Evolutionary conservation across 92 coral and sea anemone genomes (phyloP).

Genomic region (Bergia sp.): DNA sequence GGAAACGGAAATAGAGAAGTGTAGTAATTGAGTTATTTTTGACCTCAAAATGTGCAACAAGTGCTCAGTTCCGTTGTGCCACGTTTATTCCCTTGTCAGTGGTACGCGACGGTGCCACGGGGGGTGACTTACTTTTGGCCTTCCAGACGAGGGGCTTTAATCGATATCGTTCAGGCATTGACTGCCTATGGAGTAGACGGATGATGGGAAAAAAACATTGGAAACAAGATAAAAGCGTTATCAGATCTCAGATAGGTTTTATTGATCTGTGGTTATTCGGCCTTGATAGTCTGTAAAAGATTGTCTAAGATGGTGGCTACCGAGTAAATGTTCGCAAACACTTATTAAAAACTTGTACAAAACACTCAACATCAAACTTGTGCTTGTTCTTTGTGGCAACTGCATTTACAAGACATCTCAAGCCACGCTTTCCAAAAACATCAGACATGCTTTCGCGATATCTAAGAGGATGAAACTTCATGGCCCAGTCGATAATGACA

Average conservation of each 20-base stretch:
- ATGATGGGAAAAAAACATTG: neutral
- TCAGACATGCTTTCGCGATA: too few relatives aligned
- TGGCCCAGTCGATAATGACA: too few relatives aligned
- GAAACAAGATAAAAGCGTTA: neutral
- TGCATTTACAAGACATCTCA: constrained; percentile 47
- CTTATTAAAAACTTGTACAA: neutral
- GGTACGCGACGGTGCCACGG: too few relatives aligned
- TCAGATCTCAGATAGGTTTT: neutral
- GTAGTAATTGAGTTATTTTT: neutral
- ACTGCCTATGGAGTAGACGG: neutral
- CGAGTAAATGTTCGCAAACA: neutral
- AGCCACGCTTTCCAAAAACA: constrained; percentile 50
- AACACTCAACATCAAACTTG: neutral
- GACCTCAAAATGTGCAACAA: neutral
- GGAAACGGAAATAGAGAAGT: neutral
- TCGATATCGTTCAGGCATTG: too few relatives aligned
- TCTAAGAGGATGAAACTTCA: too few relatives aligned
- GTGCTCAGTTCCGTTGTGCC: too few relatives aligned
- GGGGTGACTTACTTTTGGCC: too few relatives aligned
- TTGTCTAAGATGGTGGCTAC: neutral
- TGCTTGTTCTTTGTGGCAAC: neutral
- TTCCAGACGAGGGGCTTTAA: neutral
- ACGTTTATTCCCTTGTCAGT: neutral
- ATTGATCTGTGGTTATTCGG: neutral
- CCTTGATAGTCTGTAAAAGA: neutral